These are phyloP conservation scores for Scolanthus callimorphus DNA, from an alignment of 92 coral and sea anemone genomes.

Conservation along the genomic window DNA sequence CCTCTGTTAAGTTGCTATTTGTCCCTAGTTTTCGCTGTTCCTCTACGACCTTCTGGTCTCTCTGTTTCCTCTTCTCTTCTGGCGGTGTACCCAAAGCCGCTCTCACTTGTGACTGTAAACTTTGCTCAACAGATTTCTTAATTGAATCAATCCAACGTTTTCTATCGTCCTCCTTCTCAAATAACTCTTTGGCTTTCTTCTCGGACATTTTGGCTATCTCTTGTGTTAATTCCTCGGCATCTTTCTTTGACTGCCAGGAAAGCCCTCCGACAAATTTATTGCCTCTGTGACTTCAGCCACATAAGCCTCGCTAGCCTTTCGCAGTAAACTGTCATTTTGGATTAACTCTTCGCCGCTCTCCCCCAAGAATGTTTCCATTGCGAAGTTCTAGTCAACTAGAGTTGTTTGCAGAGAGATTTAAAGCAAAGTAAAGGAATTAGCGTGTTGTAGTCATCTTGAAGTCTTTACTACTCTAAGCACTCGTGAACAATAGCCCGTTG, in stretches of 20 bases:
- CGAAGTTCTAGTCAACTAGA: background rate
- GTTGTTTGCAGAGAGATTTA: slow-evolving; percentile 31
- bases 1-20: slow-evolving; percentile 11
- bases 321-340: slow-evolving; percentile 18
- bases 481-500: slow-evolving; percentile 6
- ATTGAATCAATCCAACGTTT: slow-evolving; percentile 75
- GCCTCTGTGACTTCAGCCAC: background rate
- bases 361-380: background rate
- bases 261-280: background rate
- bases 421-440: background rate
- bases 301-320: background rate
- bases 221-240: slow-evolving; percentile 28
- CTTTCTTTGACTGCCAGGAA: slow-evolving; percentile 20
- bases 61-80: slow-evolving; percentile 58
- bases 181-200: slow-evolving; percentile 75
- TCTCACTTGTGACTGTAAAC: slow-evolving; percentile 80
- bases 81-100: slow-evolving; percentile 91
- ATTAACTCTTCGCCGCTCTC: slow-evolving; percentile 15
- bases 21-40: slow-evolving; percentile 47
- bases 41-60: slow-evolving; percentile 43
- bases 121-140: slow-evolving; percentile 80
- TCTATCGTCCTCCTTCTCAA: slow-evolving; percentile 68
- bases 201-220: slow-evolving; percentile 72
- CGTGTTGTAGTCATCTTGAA: background rate
- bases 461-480: background rate